Evolutionary conservation across 2,797 vertebrate genomes (phyloP).

Genomic region (Hozukius guyotensis): DNA sequence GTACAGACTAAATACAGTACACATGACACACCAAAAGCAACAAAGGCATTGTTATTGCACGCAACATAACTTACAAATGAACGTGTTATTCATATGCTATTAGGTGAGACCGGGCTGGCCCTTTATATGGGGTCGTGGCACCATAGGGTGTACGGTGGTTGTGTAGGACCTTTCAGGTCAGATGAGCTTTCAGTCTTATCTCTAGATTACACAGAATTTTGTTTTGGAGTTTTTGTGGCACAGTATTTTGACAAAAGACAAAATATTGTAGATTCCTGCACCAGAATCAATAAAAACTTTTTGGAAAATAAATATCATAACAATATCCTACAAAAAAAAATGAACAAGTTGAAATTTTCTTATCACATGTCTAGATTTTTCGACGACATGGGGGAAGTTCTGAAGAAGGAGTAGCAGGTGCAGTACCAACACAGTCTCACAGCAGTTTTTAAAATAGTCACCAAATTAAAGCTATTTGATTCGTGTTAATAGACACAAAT

Average conservation of each 20-base stretch:
- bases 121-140: too few relatives aligned
- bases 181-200: background rate
- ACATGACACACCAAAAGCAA: too few relatives aligned
- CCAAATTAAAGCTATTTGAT: too few relatives aligned
- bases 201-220: background rate
- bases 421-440: background rate
- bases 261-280: background rate
- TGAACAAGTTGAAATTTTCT: background rate
- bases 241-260: background rate
- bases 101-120: too few relatives aligned
- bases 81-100: too few relatives aligned
- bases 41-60: too few relatives aligned
- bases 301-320: background rate
- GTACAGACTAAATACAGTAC: too few relatives aligned
- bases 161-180: background rate
- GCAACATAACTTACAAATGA: too few relatives aligned
- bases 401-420: background rate
- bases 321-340: background rate
- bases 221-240: background rate
- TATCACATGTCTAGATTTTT: too few relatives aligned
- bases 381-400: background rate
- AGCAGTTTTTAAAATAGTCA: too few relatives aligned
- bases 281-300: background rate
- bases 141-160: background rate
- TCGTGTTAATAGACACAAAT: too few relatives aligned